Evolutionary conservation across 2,113 vertebrate genomes (phyloP).

Genomic region (Sarotherodon lohbergeri): DNA sequence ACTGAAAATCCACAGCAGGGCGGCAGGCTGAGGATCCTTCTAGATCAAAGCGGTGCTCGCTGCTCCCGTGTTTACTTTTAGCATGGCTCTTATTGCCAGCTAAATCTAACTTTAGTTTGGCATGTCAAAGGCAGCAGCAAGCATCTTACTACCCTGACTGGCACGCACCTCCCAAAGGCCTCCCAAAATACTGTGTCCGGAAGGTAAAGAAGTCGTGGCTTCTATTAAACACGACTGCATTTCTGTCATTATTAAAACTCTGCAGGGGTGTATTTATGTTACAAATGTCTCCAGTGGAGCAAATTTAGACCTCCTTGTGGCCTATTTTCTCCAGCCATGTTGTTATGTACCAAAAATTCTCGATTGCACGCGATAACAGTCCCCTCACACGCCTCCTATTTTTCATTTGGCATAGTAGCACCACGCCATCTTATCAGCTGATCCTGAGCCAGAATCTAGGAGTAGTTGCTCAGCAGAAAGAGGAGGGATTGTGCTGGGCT

Average conservation of each 20-base stretch:
- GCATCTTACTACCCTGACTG: conserved; percentile 49
- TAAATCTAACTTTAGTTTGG: conserved; percentile 52
- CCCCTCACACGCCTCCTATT: conserved; percentile 32
- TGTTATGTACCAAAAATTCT: background rate
- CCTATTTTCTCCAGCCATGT: background rate
- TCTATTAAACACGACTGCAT: background rate
- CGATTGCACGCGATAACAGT: conserved; percentile 7
- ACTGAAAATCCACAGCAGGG: background rate
- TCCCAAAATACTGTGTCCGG: conserved; percentile 21
- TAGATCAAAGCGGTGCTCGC: conserved; percentile 8
- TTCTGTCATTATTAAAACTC: background rate
- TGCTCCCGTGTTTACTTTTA: conserved; percentile 47
- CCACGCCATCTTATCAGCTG: conserved; percentile 68
- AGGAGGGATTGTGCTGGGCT: conserved; percentile 49
- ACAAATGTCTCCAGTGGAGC: background rate
- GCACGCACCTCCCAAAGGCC: conserved; percentile 12
- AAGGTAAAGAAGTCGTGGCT: background rate
- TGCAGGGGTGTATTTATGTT: background rate
- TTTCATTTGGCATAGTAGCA: conserved; percentile 54
- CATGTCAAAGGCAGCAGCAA: conserved; percentile 35
- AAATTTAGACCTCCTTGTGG: background rate
- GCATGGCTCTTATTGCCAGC: conserved; percentile 15
- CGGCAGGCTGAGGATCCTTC: conserved; percentile 1
- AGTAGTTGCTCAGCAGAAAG: conserved; percentile 67
- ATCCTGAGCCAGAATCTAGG: conserved; percentile 54